Base-by-base conservation (phyloP, 2,113 vertebrate genomes). In the Heterotilapia buettikoferi region DNA sequence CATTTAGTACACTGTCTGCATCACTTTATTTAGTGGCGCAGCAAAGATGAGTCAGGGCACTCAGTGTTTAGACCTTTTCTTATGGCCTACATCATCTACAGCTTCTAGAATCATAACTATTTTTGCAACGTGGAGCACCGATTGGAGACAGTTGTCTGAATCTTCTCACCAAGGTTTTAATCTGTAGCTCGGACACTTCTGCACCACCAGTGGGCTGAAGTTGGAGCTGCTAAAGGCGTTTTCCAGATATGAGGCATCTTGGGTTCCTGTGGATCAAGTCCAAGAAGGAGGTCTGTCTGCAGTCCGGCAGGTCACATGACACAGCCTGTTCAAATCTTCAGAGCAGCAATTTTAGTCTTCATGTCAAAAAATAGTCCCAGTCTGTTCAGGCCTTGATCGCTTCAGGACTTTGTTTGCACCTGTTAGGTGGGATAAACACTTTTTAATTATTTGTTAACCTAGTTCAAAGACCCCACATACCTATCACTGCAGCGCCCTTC, bases 1-100 rank as follows among this genome's bases (percentile, higher is more conserved):
- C 29, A 63, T 47, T 29, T 29, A 19, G 6, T 7, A 0, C 71
- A 47, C 24, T 1, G 6, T 76, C 24, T 29, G 43, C 24, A 76
- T 76, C 43, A 50, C 24, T 12, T 50, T 29, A 47, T 47, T 50
- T 47, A 73, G 38, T 43, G 36, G 38, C 1, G 3, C 36, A 24
- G 66, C n/a, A 43, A 43, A 43, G 66, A 43, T 11, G 21, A 47
- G 71, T 19, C 24, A 12, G 26, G 24, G 16, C 43, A 50, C 16
- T 47, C 40, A 0, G 21, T 29, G 68, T 45, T 73, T 73, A 6
- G 40, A 45, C 68, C 40, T 76, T 47, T 76, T 47, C 68, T 16
- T 18, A 3, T 29, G 21, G 40, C 1, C 40, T 0, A 47, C 29
- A 33, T 7, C 24, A 19, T 11, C 66, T 43, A 6, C 59, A 36